Percentiles rank a stretch among this genome's conserved stretches.
Evolutionary conservation across 2,888 invertebrate species (phyloP).

Genomic region (Parasteatoda lunata): DNA sequence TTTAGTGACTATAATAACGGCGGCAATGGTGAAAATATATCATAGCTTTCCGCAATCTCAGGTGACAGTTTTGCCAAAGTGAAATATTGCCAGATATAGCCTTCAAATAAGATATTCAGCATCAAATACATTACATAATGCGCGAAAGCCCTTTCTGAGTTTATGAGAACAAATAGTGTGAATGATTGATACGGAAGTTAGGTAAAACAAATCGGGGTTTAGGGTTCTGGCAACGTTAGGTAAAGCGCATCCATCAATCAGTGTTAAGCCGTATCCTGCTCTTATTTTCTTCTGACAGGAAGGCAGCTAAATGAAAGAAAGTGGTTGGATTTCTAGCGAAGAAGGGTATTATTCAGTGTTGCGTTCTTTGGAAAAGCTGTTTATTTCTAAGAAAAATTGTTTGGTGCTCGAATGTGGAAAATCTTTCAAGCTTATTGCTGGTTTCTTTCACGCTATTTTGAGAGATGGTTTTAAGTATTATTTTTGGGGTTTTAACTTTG

Average conservation of each 20-base stretch:
- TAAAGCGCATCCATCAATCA: slow-evolving; percentile 59
- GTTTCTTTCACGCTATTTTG: too few relatives aligned
- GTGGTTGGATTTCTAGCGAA: slow-evolving; percentile 15
- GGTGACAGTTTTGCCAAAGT: too few relatives aligned
- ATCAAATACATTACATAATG: too few relatives aligned
- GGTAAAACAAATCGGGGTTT: slow-evolving; percentile 42
- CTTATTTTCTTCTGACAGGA: slow-evolving; percentile 39
- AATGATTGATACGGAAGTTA: slow-evolving; percentile 59
- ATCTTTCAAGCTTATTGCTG: background rate
- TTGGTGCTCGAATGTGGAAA: background rate
- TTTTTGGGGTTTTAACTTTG: too few relatives aligned
- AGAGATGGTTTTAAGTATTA: too few relatives aligned
- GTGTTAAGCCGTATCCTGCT: slow-evolving; percentile 34
- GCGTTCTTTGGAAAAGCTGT: background rate
- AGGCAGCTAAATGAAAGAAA: slow-evolving; percentile 40
- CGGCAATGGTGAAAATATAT: too few relatives aligned
- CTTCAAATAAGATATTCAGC: too few relatives aligned
- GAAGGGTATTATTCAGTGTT: slow-evolving; percentile 26
- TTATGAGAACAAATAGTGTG: slow-evolving; percentile 48
- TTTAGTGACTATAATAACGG: too few relatives aligned
- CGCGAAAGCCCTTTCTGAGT: slow-evolving; percentile 6
- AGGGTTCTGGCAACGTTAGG: slow-evolving; percentile 8
- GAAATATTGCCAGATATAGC: too few relatives aligned
- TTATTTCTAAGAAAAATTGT: slow-evolving; percentile 8
- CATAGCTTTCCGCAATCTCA: too few relatives aligned